Base-by-base conservation (phyloP, 2,888 invertebrate genomes). In the Ceratothoa steindachneri region DNA sequence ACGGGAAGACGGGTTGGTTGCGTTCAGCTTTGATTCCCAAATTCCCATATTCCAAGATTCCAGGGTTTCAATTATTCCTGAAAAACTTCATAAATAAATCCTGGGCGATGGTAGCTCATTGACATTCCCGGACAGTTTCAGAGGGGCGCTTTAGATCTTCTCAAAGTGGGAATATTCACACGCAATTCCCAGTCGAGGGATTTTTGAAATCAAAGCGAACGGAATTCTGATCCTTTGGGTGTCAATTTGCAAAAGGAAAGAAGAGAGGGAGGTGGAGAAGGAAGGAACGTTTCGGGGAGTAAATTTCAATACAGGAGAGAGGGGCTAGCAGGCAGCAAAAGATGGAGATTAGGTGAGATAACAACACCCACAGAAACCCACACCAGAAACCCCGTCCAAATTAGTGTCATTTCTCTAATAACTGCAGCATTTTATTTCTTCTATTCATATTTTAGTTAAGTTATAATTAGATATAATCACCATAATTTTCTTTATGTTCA, bases 151-250 rank as follows among this genome's bases (percentile, higher is more conserved):
- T 22, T 12, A 24, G 60, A 15, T 60, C 27, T 60, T 60, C 27
- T 60, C 60, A 60, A 60, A 60, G 60, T 60, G 60, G 22, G 60
- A 60, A 60, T 60, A 60, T 60, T 60, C 60, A 60, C 60, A 60
- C 60, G 12, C 22, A 60, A 60, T 60, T 60, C 60, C 60, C 60
- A 3, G n/a, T 22, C n/a, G 60, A 60, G 60, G 60, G 60, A 60
- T 22, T 60, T 60, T 60, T 60, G 12, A 24, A 60, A 24, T 60
- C 60, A 60, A 7, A 24, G 27, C 22, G 27, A 60, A 60, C 60
- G 24, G 27, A 24, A 24, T 60, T 60, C 24, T 60, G 60, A 60
- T 60, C 60, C 27, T 7, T 1, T 12, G 12, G n/a, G 60, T 24
- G 27, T 60, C 60, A 60, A 60, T 60, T 60, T 60, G 60, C 60